These are phyloP conservation scores for Otis tarda DNA, from an alignment of 2,113 vertebrate species.

Conservation along the genomic window DNA sequence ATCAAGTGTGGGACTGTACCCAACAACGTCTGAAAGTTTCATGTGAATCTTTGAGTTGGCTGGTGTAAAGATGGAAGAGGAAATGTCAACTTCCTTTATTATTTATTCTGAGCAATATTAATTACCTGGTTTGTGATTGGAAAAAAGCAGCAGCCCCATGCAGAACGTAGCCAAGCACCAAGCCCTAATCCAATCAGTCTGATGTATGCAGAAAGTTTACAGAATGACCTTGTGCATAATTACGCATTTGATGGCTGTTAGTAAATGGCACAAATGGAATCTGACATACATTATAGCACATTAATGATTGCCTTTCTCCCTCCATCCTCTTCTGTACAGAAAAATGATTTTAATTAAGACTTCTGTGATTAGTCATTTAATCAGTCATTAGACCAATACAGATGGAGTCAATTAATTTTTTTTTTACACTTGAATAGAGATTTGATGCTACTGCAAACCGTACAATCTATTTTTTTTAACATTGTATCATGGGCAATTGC, in stretches of 20 bases:
- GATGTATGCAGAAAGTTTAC: background rate
- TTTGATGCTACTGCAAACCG: conserved; percentile 53
- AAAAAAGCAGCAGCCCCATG: background rate
- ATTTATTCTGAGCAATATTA: conserved; percentile 28
- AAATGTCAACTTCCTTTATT: conserved; percentile 27
- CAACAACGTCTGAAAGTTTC: background rate
- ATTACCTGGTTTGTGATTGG: conserved; percentile 8
- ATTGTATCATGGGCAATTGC: conserved; percentile 2
- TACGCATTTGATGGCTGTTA: conserved; percentile 59
- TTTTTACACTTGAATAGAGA: conserved; percentile 72
- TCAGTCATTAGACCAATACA: conserved; percentile 78
- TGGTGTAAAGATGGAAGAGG: background rate
- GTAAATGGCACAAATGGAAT: conserved; percentile 52
- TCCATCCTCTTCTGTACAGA: conserved; percentile 56
- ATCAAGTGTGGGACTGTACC: background rate
- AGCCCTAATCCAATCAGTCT: conserved; percentile 15
- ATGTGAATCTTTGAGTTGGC: background rate
- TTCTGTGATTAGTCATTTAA: conserved; percentile 78
- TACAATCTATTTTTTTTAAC: conserved; percentile 21
- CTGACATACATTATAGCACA: conserved; percentile 50
- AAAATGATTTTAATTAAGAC: conserved; percentile 78
- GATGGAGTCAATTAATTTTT: conserved; percentile 75
- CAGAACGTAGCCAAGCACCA: conserved; percentile 28
- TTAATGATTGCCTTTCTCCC: conserved; percentile 64
- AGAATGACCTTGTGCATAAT: conserved; percentile 61